phyloP scores from a whole-genome alignment of 2,797 vertebrate genomes.

The Phrynocephalus vlangalii region DNA sequence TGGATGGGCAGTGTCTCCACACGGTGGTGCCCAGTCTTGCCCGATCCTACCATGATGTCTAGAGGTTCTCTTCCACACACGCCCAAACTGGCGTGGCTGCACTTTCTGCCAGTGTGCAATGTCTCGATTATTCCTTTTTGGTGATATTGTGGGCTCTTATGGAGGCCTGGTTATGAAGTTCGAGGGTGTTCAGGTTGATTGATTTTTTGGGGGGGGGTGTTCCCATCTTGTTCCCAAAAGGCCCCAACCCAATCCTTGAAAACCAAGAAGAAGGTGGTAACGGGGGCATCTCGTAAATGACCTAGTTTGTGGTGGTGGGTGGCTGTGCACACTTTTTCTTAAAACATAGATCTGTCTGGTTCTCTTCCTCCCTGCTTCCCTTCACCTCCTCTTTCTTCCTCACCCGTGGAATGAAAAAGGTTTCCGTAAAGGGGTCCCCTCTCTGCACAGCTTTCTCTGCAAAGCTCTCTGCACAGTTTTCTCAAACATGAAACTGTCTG shows the following conservation, averaged over 20 bases:
- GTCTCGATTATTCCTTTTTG: background rate
- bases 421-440: background rate
- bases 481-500: background rate
- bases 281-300: no score
- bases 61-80: no score
- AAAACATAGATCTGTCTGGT: no score
- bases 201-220: background rate
- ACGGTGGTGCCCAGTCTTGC: background rate
- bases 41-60: no score
- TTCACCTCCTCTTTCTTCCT: background rate
- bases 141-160: background rate
- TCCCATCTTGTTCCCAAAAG: fast-evolving
- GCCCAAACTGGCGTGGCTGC: no score
- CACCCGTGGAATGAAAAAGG: background rate
- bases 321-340: no score
- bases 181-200: background rate
- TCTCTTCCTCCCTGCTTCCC: background rate
- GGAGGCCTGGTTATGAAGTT: background rate
- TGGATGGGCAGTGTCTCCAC: background rate
- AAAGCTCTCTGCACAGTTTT: constrained; percentile 12
- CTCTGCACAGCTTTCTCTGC: background rate
- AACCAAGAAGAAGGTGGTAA: background rate
- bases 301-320: no score
- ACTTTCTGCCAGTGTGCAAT: no score
- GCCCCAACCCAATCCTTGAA: fast-evolving